These are phyloP conservation scores for Drosophila pseudotalamancana DNA, from an alignment of 2,888 invertebrate genomes.

Conservation along the genomic window DNA sequence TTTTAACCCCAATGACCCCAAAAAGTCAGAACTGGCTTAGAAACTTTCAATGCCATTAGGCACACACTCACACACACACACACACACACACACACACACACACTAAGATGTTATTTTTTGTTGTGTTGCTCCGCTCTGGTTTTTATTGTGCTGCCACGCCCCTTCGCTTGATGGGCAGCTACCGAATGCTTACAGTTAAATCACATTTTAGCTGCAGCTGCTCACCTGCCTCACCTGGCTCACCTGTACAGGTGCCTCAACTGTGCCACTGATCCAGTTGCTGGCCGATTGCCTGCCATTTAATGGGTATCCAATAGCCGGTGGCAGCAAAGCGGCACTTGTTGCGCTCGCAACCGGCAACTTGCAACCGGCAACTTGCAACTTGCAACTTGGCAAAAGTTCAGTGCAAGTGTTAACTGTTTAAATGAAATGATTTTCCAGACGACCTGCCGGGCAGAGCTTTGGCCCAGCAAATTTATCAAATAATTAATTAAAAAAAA, in stretches of 20 bases:
- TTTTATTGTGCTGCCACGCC: not conserved
- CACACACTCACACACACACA: slow-evolving; percentile 1
- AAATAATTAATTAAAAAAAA: slow-evolving; percentile 55
- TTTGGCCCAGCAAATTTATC: slow-evolving; percentile 25
- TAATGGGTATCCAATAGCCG: not conserved
- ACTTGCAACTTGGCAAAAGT: not conserved
- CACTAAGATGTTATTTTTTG: not conserved
- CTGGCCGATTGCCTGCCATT: not conserved
- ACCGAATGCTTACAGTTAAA: slow-evolving; percentile 14
- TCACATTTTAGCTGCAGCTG: slow-evolving; percentile 16
- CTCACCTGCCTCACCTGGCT: too few species aligned
- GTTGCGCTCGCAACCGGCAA: not conserved
- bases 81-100: not conserved
- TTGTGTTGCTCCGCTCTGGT: slow-evolving; percentile 4
- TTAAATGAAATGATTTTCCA: slow-evolving; percentile 16
- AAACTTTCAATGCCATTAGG: slow-evolving; percentile 68
- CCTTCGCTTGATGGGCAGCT: too few species aligned
- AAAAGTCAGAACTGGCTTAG: slow-evolving; percentile 41
- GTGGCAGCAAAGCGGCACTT: not conserved
- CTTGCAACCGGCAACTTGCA: not conserved
- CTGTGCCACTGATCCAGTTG: not conserved
- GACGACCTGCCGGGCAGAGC: not conserved
- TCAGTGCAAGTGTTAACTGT: slow-evolving; percentile 7
- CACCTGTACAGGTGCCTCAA: too few species aligned
- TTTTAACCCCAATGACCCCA: slow-evolving; percentile 71